A percentile compares a stretch with the other conserved stretches of the same genome.
These are phyloP conservation scores for Sphyrna mokarran DNA, from an alignment of 2,113 vertebrate species.

Conservation along the genomic window DNA sequence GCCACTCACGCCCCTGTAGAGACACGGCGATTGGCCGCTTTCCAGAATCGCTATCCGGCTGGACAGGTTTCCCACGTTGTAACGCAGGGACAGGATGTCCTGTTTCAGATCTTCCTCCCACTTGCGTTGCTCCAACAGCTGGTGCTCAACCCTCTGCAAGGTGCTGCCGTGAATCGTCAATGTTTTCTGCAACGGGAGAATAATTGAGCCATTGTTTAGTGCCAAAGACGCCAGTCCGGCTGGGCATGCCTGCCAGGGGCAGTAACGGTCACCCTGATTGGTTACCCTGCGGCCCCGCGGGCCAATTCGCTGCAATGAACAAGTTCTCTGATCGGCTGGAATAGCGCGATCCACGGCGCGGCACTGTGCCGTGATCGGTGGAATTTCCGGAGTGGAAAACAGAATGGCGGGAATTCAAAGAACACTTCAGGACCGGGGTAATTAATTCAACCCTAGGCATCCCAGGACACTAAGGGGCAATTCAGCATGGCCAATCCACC, in stretches of 20 bases:
- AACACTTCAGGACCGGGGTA: no score
- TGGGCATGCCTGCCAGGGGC: background rate
- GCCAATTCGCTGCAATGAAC: background rate
- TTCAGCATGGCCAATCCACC: no score
- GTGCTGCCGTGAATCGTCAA: background rate
- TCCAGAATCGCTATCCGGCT: background rate
- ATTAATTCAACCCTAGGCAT: no score
- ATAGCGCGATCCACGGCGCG: background rate
- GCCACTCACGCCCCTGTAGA: background rate
- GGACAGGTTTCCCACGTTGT: background rate
- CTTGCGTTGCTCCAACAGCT: background rate
- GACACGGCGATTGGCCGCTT: background rate
- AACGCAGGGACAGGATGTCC: background rate
- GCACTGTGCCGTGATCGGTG: background rate
- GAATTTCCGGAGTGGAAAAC: no score
- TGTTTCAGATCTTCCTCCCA: background rate
- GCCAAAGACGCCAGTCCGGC: background rate
- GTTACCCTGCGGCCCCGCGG: background rate
- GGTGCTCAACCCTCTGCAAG: background rate
- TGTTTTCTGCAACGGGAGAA: background rate
- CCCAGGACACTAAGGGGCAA: no score
- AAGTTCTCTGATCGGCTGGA: background rate
- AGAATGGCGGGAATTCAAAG: no score
- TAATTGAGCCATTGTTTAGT: background rate
- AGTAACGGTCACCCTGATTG: background rate